Evolutionary conservation across 2,888 invertebrate species (phyloP), one percentile per base, ranked within the genome.

Genomic region (Schrankia costaestrigalis): DNA sequence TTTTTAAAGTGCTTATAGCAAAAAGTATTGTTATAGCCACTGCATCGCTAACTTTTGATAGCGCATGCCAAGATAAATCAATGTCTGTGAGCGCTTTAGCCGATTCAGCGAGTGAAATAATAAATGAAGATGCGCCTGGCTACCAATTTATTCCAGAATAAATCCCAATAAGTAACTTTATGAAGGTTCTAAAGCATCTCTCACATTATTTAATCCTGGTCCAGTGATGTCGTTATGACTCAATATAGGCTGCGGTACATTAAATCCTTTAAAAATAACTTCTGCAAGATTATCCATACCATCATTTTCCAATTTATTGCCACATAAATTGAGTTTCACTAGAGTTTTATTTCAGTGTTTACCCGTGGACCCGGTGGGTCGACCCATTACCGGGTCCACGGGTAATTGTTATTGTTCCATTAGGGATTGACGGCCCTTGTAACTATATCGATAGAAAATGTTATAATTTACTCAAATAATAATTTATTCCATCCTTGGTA

Each of bases 71-170:
- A 2, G 83, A 63, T 11, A 84, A 50, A 57, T 80, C 50, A 19
- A 84, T 32, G 21, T 67, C 65, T 53, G 67, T 41, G 10, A 83
- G 56, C 8, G 32, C 17, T 26, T 33, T 26, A 14, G 49, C 48
- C 29, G 56, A 78, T 41, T 76, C 71, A 15, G 65, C 40, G 15
- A 83, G 45, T 53, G 6, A 9, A 22, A 0, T 81, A 43, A 3
- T 82, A 58, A 38, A 37, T 52, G 11, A 33, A 56, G 1, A 63
- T 58, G 8, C n/a, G n/a, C 69, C 70, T 8, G 42, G 44, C 13
- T 36, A 41, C 63, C 0, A 79, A 47, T 26, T 58, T 68, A 32
- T 84, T 84, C 78, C 78, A 81, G 1, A 82, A 81, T 2, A 83
- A 46, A 50, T 84, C 65, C 15, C 81, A 47, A 31, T 57, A 46